Conservation (phyloP, 1,140 invertebrate genomes). For the Papilio polyxenes region DNA sequence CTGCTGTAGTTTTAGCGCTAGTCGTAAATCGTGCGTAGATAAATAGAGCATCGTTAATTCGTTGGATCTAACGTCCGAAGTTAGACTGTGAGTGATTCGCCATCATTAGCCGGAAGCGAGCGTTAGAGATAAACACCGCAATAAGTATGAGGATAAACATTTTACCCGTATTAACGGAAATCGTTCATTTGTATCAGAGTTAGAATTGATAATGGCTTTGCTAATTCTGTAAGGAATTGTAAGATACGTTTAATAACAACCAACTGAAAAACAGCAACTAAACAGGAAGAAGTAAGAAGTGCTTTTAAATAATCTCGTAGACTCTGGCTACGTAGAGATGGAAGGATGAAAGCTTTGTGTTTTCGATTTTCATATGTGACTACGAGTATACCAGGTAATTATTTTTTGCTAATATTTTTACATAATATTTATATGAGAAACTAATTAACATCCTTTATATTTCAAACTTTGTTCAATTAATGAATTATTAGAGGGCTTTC, state of each 20-base stretch:
- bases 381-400: too few species aligned
- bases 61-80: slow-evolving; percentile 32
- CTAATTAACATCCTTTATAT: neutral
- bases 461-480: neutral
- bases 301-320: too few species aligned
- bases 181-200: neutral
- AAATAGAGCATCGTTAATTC: slow-evolving; percentile 29
- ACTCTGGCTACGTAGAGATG: too few species aligned
- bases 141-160: slow-evolving; percentile 36
- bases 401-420: too few species aligned
- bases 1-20: slow-evolving; percentile 12
- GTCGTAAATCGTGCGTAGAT: slow-evolving; percentile 26
- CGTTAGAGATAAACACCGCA: slow-evolving; percentile 35
- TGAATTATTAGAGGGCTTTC: neutral
- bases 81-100: slow-evolving; percentile 34
- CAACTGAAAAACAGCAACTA: too few species aligned
- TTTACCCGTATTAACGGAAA: slow-evolving; percentile 32
- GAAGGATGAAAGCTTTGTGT: too few species aligned
- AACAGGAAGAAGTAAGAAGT: too few species aligned
- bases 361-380: too few species aligned
- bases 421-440: neutral
- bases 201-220: neutral
- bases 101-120: slow-evolving; percentile 26
- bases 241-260: too few species aligned
- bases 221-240: too few species aligned